A percentile compares a stretch with the other conserved stretches of the same genome.
Conservation (phyloP, 2,113 vertebrate genomes). For the Macheiramphus alcinus region DNA sequence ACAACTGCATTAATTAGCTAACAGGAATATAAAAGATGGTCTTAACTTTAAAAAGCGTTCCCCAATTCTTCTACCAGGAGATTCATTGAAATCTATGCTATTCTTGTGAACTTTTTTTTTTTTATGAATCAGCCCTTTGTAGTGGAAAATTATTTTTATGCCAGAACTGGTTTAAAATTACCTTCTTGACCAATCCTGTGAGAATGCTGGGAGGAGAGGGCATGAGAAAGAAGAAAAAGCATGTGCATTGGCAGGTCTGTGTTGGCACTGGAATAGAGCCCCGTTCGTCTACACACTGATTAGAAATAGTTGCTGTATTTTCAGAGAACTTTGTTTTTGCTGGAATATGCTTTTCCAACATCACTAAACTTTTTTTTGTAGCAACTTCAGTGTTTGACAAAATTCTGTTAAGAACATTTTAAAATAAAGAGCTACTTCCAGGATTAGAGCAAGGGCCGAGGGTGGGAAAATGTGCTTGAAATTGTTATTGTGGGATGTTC, state of each 20-base stretch:
- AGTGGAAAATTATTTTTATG: not conserved
- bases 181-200: not conserved
- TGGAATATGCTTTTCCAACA: not conserved
- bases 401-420: not conserved
- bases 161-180: not conserved
- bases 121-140: not conserved
- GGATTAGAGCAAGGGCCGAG: not conserved
- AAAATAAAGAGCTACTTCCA: not conserved
- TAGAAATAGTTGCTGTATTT: not conserved
- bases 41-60: not conserved
- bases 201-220: not conserved
- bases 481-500: not conserved
- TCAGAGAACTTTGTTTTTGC: not conserved
- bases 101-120: not conserved
- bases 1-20: not conserved
- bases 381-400: not conserved
- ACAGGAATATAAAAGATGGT: not conserved
- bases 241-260: not conserved
- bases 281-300: not conserved
- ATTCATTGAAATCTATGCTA: not conserved
- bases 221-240: not conserved
- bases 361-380: not conserved
- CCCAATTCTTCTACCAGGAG: not conserved
- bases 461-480: not conserved
- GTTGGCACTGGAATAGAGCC: not conserved